phyloP scores from a whole-genome alignment of 1,140 invertebrate species.

The fruit fly (Drosophila melanogaster) region DNA sequence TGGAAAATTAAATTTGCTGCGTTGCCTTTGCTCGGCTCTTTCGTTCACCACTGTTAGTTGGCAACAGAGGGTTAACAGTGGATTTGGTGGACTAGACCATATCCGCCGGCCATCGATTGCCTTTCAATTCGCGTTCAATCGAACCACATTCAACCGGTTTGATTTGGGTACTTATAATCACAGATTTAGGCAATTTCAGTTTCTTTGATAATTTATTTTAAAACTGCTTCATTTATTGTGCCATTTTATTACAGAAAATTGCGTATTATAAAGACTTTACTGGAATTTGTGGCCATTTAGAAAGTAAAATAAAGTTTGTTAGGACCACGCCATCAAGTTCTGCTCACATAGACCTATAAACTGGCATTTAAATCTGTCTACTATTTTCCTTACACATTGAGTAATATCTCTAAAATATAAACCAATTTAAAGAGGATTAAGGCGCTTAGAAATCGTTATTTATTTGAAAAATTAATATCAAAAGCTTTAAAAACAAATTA shows the following conservation, averaged over 20 bases:
- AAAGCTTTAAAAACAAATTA: not conserved
- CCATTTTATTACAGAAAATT: not conserved
- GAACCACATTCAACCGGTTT: slow-evolving; percentile 6
- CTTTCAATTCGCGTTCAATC: slow-evolving; percentile 2
- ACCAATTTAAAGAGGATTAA: not conserved
- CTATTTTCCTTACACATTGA: no score
- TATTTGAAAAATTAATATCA: not conserved
- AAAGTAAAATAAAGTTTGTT: no score
- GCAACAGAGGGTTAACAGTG: slow-evolving; percentile 40
- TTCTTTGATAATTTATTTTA: not conserved
- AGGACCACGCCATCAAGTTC: no score
- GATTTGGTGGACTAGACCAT: slow-evolving; percentile 10
- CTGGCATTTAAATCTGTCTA: no score
- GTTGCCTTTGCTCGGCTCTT: slow-evolving; percentile 62
- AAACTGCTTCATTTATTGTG: not conserved
- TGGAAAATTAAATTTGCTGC: slow-evolving; percentile 67
- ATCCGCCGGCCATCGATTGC: not conserved
- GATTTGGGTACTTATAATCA: not conserved
- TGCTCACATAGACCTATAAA: no score
- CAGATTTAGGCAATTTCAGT: slow-evolving; percentile 1
- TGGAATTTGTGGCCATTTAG: no score
- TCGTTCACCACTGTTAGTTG: slow-evolving; percentile 31
- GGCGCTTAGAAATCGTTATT: not conserved
- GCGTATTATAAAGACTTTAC: not conserved
- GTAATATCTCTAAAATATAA: no score